Evolutionary conservation across 2,888 invertebrate species (phyloP), one percentile per base, ranked within the genome.

Genomic region (Orthosia cruda): DNA sequence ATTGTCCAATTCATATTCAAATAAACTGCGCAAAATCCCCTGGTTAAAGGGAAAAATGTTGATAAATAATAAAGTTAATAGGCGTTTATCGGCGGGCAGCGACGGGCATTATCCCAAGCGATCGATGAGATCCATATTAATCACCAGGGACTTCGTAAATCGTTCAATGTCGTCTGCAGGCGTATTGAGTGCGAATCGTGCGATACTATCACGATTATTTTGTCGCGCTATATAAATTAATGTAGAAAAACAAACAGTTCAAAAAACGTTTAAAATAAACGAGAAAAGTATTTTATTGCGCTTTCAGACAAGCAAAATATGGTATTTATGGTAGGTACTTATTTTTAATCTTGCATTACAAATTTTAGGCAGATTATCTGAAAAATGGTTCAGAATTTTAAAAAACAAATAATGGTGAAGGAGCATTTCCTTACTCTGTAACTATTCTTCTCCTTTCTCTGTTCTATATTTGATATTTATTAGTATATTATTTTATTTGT

Each of bases 141-240:
- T 91, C 91, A 91, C 87, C 71, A 61, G 79, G 80, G 82, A 86
- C 83, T 82, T 80, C 86, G 87, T 91, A 91, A 91, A 92, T 92
- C 92, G 87, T 87, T 92, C 93, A 92, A 83, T 87, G 92, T 90
- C 91, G 88, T 84, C 85, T 85, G 85, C 92, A 91, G 83, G 73
- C 86, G 88, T 88, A 89, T 88, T 86, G 89, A 90, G 90, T 88
- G 88, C 83, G 88, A 90, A 90, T 88, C 86, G 86, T 81, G 83
- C 85, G 84, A 86, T 86, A 87, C 74, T 86, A 86, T 89, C 89
- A 85, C 87, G 86, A 88, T 84, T 88, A 86, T 85, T 87, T 84
- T 85, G 87, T 77, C 83, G 79, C 82, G 83, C 86, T 88, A 88
- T 85, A 78, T 79, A 78, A 77, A 86, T 82, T 69, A 86, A 77